Evolutionary conservation across 1,140 invertebrate genomes (phyloP), one percentile per base, ranked within the genome.

Genomic region (Lasioglossum baleicum): DNA sequence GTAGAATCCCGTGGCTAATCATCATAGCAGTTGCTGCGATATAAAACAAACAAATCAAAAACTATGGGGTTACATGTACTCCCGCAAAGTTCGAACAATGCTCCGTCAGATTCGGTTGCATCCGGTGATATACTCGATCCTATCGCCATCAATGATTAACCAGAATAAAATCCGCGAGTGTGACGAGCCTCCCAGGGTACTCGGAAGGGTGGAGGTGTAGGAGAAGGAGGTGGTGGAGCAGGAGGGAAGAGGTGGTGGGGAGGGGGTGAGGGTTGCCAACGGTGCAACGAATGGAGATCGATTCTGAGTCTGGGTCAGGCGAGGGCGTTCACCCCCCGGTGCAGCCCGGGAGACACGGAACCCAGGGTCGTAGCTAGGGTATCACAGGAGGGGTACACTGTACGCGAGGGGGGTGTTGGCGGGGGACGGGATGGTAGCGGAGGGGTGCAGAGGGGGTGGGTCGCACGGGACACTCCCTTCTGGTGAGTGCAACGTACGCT

Each of bases 301-400:
- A 92, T 92, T 91, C 89, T 83, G 91, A 92, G 91, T 92, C 91
- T 92, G 91, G 91, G 91, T 92, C 91, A 92, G 89, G 83, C 86
- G 84, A 90, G 91, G 90, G 89, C 91, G 90, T 92, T 92, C 90
- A 92, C 89, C 91, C 84, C 90, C 88, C 82, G 87, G 87, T 92
- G 91, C 91, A 92, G 91, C 91, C 91, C 91, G 91, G 91, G 91
- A 92, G 91, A 91, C 89, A 89, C 89, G 88, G 89, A 88, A 91
- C 85, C 88, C 91, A 90, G 90, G 90, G 90, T 91, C 87, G 91
- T 91, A 91, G 90, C 90, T 90, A 83, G 84, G 89, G 87, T 89
- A 90, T 90, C 84, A 83, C 83, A 82, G 89, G 81, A 83, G 86
- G 73, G 86, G 89, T 85, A 85, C 81, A 79, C 83, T 48, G 44